Conservation (phyloP, 2,888 invertebrate genomes). For the Acrobasis repandana region DNA sequence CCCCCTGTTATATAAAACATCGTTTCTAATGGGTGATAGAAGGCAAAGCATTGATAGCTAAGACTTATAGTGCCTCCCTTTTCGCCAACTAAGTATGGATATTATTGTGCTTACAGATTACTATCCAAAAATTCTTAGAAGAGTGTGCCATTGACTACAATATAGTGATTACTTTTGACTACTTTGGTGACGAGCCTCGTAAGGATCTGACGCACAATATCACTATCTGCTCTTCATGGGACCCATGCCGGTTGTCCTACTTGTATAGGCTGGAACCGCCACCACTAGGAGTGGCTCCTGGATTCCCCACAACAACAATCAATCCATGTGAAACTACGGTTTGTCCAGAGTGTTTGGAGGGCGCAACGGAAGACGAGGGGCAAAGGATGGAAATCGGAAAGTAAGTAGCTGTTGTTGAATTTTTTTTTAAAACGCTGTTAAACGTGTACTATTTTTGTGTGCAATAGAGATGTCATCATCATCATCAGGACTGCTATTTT, state of each 20-base stretch:
- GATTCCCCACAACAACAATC: constrained; percentile 63
- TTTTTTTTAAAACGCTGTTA: not conserved
- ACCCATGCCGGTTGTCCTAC: constrained; percentile 71
- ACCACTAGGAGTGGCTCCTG: constrained; percentile 63
- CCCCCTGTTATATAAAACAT: too few relatives aligned
- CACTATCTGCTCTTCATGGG: constrained; percentile 71
- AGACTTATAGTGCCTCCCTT: too few relatives aligned
- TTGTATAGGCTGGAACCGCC: constrained; percentile 75
- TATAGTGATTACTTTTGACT: constrained; percentile 72
- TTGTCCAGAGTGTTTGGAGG: constrained; percentile 69
- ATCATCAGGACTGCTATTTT: too few relatives aligned
- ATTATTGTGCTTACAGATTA: constrained; percentile 46
- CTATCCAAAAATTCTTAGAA: constrained; percentile 59
- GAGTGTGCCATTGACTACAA: constrained; percentile 74
- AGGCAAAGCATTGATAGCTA: too few relatives aligned
- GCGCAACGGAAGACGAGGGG: constrained; percentile 50
- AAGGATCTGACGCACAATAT: constrained; percentile 76
- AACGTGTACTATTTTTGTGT: too few relatives aligned
- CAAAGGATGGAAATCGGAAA: constrained; percentile 46
- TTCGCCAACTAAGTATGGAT: too few relatives aligned
- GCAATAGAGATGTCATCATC: too few relatives aligned
- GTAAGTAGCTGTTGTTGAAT: constrained; percentile 38
- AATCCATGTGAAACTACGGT: constrained; percentile 72
- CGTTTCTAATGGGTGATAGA: too few relatives aligned
- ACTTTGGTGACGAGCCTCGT: constrained; percentile 75